Evolutionary conservation across 2,888 invertebrate species (phyloP).

Genomic region (Neoascia interrupta): DNA sequence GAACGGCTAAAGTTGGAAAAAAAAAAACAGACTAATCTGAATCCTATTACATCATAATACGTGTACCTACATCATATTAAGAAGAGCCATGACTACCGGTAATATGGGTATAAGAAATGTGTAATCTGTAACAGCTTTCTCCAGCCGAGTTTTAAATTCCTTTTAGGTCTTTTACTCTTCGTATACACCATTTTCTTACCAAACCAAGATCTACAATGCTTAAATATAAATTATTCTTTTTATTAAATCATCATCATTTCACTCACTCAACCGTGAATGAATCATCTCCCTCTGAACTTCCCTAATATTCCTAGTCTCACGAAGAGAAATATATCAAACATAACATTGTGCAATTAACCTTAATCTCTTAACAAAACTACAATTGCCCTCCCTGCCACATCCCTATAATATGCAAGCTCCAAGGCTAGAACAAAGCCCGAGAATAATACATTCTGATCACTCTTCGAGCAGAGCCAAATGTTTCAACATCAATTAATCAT

Average conservation of each 20-base stretch:
- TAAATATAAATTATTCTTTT: constrained; percentile 33
- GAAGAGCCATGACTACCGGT: too few species aligned
- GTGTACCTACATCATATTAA: too few species aligned
- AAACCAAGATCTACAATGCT: constrained; percentile 39
- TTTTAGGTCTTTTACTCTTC: too few species aligned
- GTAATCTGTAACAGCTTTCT: too few species aligned
- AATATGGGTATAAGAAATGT: too few species aligned
- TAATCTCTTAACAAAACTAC: constrained; percentile 65
- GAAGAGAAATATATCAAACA: constrained; percentile 60
- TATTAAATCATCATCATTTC: constrained; percentile 62
- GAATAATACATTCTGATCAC: constrained; percentile 36
- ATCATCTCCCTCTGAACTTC: constrained; percentile 52
- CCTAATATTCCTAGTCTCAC: constrained; percentile 62
- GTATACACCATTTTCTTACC: too few species aligned
- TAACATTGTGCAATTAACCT: constrained; percentile 65
- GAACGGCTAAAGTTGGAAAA: too few species aligned
- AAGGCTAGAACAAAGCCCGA: constrained; percentile 56
- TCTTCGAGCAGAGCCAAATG: constrained; percentile 40
- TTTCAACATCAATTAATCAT: constrained; percentile 69
- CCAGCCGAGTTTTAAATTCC: too few species aligned
- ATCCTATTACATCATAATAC: too few species aligned
- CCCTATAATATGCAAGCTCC: constrained; percentile 15
- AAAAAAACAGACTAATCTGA: too few species aligned
- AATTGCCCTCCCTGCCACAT: not conserved
- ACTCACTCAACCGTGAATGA: constrained; percentile 34